Percentiles rank a stretch among this genome's conserved stretches.
Evolutionary conservation across 2,888 invertebrate genomes (phyloP).

Genomic region (Sesamia inferens): DNA sequence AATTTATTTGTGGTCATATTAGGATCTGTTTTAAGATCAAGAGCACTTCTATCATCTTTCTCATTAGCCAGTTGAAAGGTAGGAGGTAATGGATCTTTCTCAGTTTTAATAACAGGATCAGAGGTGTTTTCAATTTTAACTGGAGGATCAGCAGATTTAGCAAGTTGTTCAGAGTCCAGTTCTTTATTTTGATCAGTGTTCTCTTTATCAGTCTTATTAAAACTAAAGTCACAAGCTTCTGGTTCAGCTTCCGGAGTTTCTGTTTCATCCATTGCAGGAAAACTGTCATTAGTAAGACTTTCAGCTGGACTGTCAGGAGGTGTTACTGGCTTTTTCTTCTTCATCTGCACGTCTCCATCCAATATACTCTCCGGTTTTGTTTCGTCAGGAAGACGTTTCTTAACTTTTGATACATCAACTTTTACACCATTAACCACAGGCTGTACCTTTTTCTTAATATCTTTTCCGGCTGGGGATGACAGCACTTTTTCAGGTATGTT

Average conservation of each 20-base stretch:
- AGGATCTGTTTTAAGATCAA: constrained; percentile 85
- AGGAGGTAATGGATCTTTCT: constrained; percentile 81
- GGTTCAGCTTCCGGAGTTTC: constrained; percentile 89
- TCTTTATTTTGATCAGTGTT: constrained; percentile 82
- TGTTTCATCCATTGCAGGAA: constrained; percentile 93
- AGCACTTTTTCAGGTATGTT: constrained; percentile 82
- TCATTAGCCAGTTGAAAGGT: constrained; percentile 78
- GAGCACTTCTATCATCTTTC: constrained; percentile 81
- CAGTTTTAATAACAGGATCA: constrained; percentile 80
- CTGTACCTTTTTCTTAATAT: constrained; percentile 83
- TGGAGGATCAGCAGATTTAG: constrained; percentile 80
- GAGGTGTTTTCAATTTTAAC: constrained; percentile 78
- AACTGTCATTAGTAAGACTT: constrained; percentile 96
- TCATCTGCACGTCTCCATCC: constrained; percentile 91
- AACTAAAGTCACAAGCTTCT: constrained; percentile 87
- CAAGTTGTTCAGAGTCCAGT: constrained; percentile 73
- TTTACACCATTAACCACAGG: constrained; percentile 81
- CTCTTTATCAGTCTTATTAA: constrained; percentile 85
- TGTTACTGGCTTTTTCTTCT: constrained; percentile 87
- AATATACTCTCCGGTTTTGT: constrained; percentile 90
- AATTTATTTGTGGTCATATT: constrained; percentile 70
- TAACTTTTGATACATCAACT: constrained; percentile 89
- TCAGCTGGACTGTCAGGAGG: constrained; percentile 94
- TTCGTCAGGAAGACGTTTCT: constrained; percentile 90
- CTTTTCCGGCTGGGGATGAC: constrained; percentile 83